Evolutionary conservation across 2,113 vertebrate genomes (phyloP), one percentile per base, ranked within the genome.

Genomic region (Potamarius usumacintae): DNA sequence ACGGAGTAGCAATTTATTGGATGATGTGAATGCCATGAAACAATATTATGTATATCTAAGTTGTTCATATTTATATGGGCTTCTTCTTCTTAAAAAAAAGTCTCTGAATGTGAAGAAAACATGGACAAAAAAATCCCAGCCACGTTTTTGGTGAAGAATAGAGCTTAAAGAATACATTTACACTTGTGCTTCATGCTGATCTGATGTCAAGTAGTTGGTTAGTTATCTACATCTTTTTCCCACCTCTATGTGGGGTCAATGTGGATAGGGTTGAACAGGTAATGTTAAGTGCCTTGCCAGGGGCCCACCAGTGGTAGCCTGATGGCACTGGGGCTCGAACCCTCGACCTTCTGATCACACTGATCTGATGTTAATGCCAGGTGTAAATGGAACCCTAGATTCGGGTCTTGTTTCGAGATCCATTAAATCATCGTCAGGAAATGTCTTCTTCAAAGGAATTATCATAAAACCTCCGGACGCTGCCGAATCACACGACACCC

Each of bases 401-500:
- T 57, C 85, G 55, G 57, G 34, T 85, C 20, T 81, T 65, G 52
- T 79, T n/a, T 34, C 72, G 52, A 53, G 83, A 22, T 78, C 2
- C 69, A 57, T 65, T 25, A 14, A 82, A 79, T 90, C n/a, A 76
- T 53, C 30, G 34, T 81, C 48, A 74, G 86, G n/a, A 78, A 55
- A 52, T 14, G 48, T 67, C 72, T 74, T 50, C 27, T 86, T 52
- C 65, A 50, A 30, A 62, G 20, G 18, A 60, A 69, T 0, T n/a
- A 82, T 22, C 6, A 14, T 72, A 76, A 80, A 87, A 53, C 18
- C 86, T 52, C 78, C 88, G 83, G 81, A 67, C 63, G 48, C 58
- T 17, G 65, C 63, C 74, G 80, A 89, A 57, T 88, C 58, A 62
- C 81, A 48, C 20, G 17, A 77, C 82, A 30, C 60, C 86, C 84